Conservation (phyloP, 2,888 invertebrate genomes). For the Agriotes lineatus region DNA sequence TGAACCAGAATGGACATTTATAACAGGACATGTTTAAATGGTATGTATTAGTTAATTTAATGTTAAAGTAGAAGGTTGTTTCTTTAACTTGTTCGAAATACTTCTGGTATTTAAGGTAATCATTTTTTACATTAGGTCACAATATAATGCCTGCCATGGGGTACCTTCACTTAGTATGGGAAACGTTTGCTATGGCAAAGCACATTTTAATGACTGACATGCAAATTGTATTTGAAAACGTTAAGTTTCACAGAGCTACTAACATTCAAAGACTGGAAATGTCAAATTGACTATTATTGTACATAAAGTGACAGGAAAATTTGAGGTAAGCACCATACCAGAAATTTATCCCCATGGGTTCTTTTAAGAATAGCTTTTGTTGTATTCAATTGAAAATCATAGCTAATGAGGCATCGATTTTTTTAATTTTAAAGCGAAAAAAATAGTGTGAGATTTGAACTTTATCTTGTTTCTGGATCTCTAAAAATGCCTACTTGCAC, state of each 20-base stretch:
- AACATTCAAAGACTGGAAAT: constrained; percentile 65
- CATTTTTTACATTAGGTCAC: constrained; percentile 55
- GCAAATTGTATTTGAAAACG: constrained; percentile 71
- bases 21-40: constrained; percentile 89
- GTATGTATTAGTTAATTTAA: constrained; percentile 65
- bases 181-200: constrained; percentile 66
- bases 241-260: constrained; percentile 72
- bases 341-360: no score
- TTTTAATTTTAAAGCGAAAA: no score
- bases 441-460: no score
- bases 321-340: constrained; percentile 57
- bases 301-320: constrained; percentile 54
- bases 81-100: no score
- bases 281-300: constrained; percentile 52
- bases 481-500: no score
- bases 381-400: no score
- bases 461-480: no score
- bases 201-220: constrained; percentile 63
- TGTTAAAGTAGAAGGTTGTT: no score
- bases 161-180: constrained; percentile 68
- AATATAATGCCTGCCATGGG: constrained; percentile 73
- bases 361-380: no score
- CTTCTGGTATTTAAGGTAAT: background rate
- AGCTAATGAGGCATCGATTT: no score
- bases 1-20: constrained; percentile 78